A percentile compares a stretch with the other conserved stretches of the same genome.
Evolutionary conservation across 1,140 invertebrate genomes (phyloP).

Genomic region (Neodiprion lecontei): DNA sequence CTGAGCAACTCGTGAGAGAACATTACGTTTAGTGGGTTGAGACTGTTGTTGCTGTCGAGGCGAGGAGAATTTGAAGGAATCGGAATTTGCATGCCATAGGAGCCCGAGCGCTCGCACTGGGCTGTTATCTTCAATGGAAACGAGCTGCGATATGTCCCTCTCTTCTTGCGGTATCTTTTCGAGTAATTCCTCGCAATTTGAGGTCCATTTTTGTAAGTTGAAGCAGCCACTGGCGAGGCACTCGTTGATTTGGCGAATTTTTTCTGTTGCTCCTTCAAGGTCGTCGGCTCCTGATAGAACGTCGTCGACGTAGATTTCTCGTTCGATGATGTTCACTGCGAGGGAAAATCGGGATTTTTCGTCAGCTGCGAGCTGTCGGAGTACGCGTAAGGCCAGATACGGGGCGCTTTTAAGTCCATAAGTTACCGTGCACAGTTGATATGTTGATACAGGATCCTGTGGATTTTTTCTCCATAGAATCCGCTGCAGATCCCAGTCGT

Average conservation of each 20-base stretch:
- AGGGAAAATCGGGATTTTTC: conserved; percentile 35
- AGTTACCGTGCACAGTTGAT: conserved; percentile 28
- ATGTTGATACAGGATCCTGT: conserved; percentile 20
- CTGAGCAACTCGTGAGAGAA: background rate
- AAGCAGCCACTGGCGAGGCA: too few relatives aligned
- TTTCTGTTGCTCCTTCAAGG: conserved; percentile 20
- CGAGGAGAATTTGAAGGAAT: too few relatives aligned
- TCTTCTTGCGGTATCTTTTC: too few relatives aligned
- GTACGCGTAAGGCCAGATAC: conserved; percentile 21
- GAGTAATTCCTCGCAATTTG: too few relatives aligned
- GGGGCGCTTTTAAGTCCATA: conserved; percentile 24
- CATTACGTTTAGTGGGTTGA: too few relatives aligned
- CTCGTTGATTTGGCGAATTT: too few relatives aligned
- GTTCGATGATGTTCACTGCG: conserved; percentile 36
- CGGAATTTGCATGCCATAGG: too few relatives aligned
- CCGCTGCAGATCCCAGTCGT: conserved; percentile 29
- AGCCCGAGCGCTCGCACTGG: too few relatives aligned
- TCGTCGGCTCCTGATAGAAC: conserved; percentile 45
- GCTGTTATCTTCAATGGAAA: too few relatives aligned
- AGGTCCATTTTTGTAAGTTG: too few relatives aligned
- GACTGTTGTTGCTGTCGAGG: too few relatives aligned
- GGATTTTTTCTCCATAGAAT: conserved; percentile 24
- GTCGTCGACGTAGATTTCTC: conserved; percentile 61
- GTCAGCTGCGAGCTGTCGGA: conserved; percentile 24
- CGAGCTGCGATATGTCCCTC: too few relatives aligned